These are phyloP conservation scores for Hirtodrosophila alboralis DNA, from an alignment of 2,888 invertebrate genomes.

Conservation along the genomic window DNA sequence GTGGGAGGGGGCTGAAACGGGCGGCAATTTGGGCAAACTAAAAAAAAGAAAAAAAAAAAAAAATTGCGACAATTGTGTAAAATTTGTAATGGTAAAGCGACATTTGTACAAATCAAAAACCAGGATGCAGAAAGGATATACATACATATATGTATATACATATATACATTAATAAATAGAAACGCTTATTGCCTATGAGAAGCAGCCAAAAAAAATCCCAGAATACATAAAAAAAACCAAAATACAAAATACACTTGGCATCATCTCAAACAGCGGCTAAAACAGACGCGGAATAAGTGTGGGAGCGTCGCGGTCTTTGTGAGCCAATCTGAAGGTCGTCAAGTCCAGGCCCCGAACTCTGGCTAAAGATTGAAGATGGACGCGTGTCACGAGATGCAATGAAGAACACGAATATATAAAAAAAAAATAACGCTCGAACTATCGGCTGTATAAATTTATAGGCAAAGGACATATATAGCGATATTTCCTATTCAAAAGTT, in stretches of 20 bases:
- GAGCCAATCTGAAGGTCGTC: conserved; percentile 60
- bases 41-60: conserved; percentile 26
- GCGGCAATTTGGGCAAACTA: conserved; percentile 2
- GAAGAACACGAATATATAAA: too few species aligned
- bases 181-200: background rate
- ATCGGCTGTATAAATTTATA: too few species aligned
- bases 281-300: conserved; percentile 35
- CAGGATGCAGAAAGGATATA: conserved; percentile 2
- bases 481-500: too few species aligned
- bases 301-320: conserved; percentile 57
- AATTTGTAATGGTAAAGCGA: conserved; percentile 12
- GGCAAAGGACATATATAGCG: too few species aligned
- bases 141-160: background rate
- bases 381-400: too few species aligned
- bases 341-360: conserved; percentile 44
- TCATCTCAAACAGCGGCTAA: background rate
- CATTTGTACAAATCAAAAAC: conserved; percentile 29
- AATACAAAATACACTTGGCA: conserved; percentile 19
- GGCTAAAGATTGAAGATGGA: conserved; percentile 7
- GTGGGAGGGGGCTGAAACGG: background rate
- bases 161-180: background rate
- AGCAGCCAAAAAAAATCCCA: conserved; percentile 2
- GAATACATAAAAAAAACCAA: too few species aligned
- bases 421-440: too few species aligned
- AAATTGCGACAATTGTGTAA: too few species aligned